Conservation (phyloP, 2,113 vertebrate genomes). For the Podarcis cretensis region DNA sequence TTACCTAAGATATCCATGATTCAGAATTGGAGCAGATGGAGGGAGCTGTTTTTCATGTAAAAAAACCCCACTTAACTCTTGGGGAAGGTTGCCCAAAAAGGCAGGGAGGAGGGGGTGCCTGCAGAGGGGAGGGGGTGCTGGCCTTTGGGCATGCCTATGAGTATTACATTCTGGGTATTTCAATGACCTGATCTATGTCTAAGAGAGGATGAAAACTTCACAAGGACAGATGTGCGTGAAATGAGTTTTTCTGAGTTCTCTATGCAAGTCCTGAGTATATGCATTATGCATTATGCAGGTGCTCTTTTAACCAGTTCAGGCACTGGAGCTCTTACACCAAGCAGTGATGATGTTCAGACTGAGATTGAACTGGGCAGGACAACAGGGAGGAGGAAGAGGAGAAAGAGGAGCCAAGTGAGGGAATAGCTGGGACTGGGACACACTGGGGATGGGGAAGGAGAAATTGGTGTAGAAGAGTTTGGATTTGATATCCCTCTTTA, state of each 20-base stretch:
- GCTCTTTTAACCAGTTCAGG: too few relatives aligned
- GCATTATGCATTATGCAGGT: background rate
- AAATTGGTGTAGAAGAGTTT: too few relatives aligned
- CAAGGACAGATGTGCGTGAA: background rate
- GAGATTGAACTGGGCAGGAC: too few relatives aligned
- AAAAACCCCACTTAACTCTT: conserved; percentile 21
- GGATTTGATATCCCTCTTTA: too few relatives aligned
- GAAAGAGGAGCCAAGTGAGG: too few relatives aligned
- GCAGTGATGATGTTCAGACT: too few relatives aligned
- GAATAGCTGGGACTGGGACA: too few relatives aligned
- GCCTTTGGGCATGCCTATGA: conserved; percentile 1
- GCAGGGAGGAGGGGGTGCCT: conserved; percentile 23
- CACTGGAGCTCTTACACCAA: too few relatives aligned
- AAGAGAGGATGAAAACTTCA: conserved; percentile 1
- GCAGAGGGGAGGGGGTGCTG: conserved; percentile 23
- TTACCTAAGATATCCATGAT: conserved; percentile 77
- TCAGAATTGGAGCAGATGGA: conserved; percentile 66
- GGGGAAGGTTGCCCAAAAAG: conserved; percentile 54
- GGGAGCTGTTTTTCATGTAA: conserved; percentile 61
- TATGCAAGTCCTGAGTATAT: background rate
- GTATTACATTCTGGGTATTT: background rate
- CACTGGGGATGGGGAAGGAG: too few relatives aligned
- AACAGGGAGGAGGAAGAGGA: too few relatives aligned
- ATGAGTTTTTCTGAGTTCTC: background rate
- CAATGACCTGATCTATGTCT: conserved; percentile 31